Base-by-base conservation (phyloP, 2,888 invertebrate species). In the Uloborus plumipes region DNA sequence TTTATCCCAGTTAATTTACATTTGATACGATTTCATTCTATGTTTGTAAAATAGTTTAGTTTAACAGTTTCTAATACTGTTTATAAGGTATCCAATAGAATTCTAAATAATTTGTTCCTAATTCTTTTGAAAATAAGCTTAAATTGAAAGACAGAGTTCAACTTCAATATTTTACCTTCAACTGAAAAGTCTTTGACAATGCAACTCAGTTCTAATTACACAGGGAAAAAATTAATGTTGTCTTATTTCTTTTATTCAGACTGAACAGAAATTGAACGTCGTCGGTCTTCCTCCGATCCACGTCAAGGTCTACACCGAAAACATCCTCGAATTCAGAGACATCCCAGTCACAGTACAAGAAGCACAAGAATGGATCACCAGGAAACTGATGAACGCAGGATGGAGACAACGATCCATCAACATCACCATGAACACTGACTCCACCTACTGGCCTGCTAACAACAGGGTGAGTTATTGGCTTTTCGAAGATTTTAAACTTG, bases 321-420 rank as follows among this genome's bases (percentile, higher is more conserved):
- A 83, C 53, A 72, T 83, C 31, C 18, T 18, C 9, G 55, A 58
- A 16, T 22, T 53, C 47, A 47, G 55, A 16, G 20, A 62, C 20
- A 47, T 66, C 7, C 83, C 83, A 13, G 31, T 51, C 1, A 77
- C 14, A 14, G n/a, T n/a, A 1, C 7, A 26, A 20, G 69, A 77
- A 22, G 22, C 18, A 6, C 2, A 69, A 1, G 18, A 55, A 0
- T n/a, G 65, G 20, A 7, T 61, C n/a, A n/a, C 66, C 22, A 22
- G 22, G 39, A n/a, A 62, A 13, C 53, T 72, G 39, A 15, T 74
- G 47, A 83, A 83, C 62, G 62, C 77, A n/a, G 83, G 83, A 58
- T 83, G 83, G 83, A 72, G 77, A 15, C 20, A 71, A 20, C 72
- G 55, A 51, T 49, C 72, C 13, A 22, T 72, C 7, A 70, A 72